Evolutionary conservation across 37 sponge, comb jelly and placozoan genomes (phyloP), one percentile per base, ranked within the genome.

Genomic region (Dysidea cf. avara): DNA sequence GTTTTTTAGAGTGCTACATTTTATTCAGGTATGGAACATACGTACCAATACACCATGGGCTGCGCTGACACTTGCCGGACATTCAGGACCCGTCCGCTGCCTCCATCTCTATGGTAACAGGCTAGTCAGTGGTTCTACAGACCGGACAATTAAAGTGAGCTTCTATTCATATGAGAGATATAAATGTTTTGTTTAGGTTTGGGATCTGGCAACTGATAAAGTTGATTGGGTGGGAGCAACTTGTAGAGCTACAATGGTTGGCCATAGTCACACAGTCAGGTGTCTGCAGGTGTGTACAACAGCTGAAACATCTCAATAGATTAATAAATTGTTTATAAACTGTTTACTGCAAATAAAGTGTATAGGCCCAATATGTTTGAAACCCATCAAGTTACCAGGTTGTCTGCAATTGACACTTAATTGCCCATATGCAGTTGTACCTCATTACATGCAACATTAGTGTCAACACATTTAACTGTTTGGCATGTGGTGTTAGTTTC

Each of bases 41-140:
- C 88, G 89, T n/a, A 95, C 98, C 20, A 97, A 97, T 72, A 87
- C 92, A 26, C 83, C 92, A 22, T 91, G 95, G 94, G 90, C 92
- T 50, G 95, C 92, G 6, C 74, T 97, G 12, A 97, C 98, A 30
- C 74, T 97, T 66, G 81, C 81, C 14, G 98, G 98, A 17, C 98
- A 97, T 66, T 89, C 92, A 31, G 98, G 95, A 0, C 84, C 92
- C 50, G 98, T 97, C 3, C 64, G 94, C 1, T 97, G 98, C 35
- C 81, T 97, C 7, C 94, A 97, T 46, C 82, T 97, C 39, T 75
- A 83, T 60, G 86, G 75, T 2, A 89, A 94, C 77, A 59, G 95
- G 25, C 85, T 97, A 16, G 92, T 97, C 46, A 97, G 94, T 78
- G 98, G 96, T 3, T 91, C 96, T 17, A 77, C 89, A 30, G 96